Evolutionary conservation across 2,113 vertebrate genomes (phyloP), one percentile per base, ranked within the genome.

Genomic region (Rhadina sibilatrix): DNA sequence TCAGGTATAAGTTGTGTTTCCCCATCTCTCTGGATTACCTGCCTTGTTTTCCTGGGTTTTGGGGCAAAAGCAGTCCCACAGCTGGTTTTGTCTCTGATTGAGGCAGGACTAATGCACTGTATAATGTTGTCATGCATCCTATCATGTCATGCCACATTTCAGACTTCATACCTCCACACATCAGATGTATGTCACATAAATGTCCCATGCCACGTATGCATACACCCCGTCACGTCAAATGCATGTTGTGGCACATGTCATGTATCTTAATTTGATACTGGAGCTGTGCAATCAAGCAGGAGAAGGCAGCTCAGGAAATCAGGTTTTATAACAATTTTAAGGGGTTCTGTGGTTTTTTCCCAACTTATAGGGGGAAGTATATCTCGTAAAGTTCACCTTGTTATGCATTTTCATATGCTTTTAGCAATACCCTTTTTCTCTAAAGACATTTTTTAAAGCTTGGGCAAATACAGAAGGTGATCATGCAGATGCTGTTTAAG

Each of bases 101-200:
- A 42, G 42, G 23, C 31, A 59, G 44, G 46, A 21, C 53, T 42
- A 10, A 37, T 12, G 21, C 10, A 24, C 12, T 61, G 21, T 25
- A 4, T 14, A 4, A 10, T 10, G 9, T 15, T 61, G 47, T 52
- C 13, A 8, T n/a, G 22, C 2, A 5, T 10, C 1, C 0, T 25
- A 3, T 7, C 24, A 2, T 12, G 11, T 22, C 40, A 31, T 5
- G 3, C n/a, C 13, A 15, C 0, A 0, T 69, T 40, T 68, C 15
- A n/a, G 9, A 22, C 11, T n/a, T n/a, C 4, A 3, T 11, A 3
- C 0, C 0, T 38, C 12, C 11, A 9, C 8, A 0, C 33, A 22
- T 13, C 16, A 18, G 12, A 10, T 31, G 10, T 14, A 2, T 22
- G 37, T 38, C 37, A 28, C 14, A 7, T n/a, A 60, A 33, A 21